A percentile compares a stretch with the other conserved stretches of the same genome.
phyloP scores from a whole-genome alignment of 2,888 invertebrate genomes.

The Desoria tigrina region DNA sequence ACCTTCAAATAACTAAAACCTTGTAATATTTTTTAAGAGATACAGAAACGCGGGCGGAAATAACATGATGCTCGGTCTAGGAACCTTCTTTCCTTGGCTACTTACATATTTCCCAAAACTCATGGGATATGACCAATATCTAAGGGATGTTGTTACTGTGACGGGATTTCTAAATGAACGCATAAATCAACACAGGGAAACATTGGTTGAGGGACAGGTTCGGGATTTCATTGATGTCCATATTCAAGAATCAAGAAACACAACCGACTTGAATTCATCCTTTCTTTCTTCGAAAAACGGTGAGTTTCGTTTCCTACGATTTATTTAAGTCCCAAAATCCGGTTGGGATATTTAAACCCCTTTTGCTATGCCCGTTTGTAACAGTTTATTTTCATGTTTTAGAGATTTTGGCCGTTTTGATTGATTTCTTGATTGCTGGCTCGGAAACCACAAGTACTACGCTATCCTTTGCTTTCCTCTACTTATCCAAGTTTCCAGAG shows the following conservation, averaged over 20 bases:
- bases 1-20: background rate
- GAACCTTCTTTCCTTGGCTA: too few relatives aligned
- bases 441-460: background rate
- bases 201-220: constrained; percentile 3
- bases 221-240: background rate
- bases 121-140: constrained; percentile 6
- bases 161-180: constrained; percentile 16
- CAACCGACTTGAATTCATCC: too few relatives aligned
- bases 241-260: too few relatives aligned
- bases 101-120: constrained; percentile 27
- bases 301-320: too few relatives aligned
- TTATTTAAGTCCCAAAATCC: too few relatives aligned
- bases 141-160: constrained; percentile 5
- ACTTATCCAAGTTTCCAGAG: constrained; percentile 4
- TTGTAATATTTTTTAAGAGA: too few relatives aligned
- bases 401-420: too few relatives aligned
- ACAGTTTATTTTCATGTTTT: too few relatives aligned
- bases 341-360: too few relatives aligned
- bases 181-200: constrained; percentile 19
- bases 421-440: too few relatives aligned
- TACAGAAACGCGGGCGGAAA: constrained; percentile 14
- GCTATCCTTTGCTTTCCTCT: background rate
- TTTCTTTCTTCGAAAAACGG: too few relatives aligned
- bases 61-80: constrained; percentile 4
- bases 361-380: too few relatives aligned